Percentiles rank a stretch among this genome's conserved stretches.
These are phyloP conservation scores for Pseudochromis fuscus DNA, from an alignment of 2,797 vertebrate species.

Conservation along the genomic window DNA sequence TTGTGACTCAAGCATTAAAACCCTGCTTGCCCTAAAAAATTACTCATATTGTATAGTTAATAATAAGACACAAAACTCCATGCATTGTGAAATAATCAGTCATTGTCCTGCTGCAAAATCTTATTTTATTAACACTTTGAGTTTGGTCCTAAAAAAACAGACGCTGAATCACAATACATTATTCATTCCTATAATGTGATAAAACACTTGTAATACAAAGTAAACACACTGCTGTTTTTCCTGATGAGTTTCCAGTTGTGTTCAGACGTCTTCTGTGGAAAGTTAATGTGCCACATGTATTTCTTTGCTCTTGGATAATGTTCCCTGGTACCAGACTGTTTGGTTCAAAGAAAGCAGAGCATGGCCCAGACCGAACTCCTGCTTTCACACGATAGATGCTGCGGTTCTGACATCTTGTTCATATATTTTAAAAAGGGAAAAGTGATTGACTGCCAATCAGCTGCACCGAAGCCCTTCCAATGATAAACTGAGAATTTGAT, in stretches of 20 bases:
- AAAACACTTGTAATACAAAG: conserved; percentile 63
- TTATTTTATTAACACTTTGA: conserved; percentile 56
- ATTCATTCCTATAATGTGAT: conserved; percentile 67
- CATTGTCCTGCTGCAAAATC: conserved; percentile 23
- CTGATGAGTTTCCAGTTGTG: conserved; percentile 73
- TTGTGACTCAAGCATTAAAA: conserved; percentile 1
- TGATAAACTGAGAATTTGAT: conserved; percentile 44
- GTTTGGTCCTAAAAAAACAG: conserved; percentile 51
- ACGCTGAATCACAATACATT: conserved; percentile 56
- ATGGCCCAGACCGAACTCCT: conserved; percentile 39
- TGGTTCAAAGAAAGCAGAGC: conserved; percentile 75
- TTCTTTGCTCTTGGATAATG: conserved; percentile 72
- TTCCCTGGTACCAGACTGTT: conserved; percentile 64
- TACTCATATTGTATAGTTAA: conserved; percentile 3
- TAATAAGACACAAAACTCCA: conserved; percentile 26
- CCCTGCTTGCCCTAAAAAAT: background rate
- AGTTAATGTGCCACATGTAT: conserved; percentile 78
- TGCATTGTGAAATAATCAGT: conserved; percentile 32
- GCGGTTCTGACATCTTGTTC: conserved; percentile 46
- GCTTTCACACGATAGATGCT: conserved; percentile 35
- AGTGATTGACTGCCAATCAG: conserved; percentile 39
- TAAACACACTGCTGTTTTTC: conserved; percentile 67
- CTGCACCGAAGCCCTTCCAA: conserved; percentile 30
- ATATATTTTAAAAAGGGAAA: conserved; percentile 52
- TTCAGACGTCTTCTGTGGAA: conserved; percentile 64